Evolutionary conservation across 1,140 invertebrate species (phyloP), one percentile per base, ranked within the genome.

Genomic region (Trinorchestia longiramus): DNA sequence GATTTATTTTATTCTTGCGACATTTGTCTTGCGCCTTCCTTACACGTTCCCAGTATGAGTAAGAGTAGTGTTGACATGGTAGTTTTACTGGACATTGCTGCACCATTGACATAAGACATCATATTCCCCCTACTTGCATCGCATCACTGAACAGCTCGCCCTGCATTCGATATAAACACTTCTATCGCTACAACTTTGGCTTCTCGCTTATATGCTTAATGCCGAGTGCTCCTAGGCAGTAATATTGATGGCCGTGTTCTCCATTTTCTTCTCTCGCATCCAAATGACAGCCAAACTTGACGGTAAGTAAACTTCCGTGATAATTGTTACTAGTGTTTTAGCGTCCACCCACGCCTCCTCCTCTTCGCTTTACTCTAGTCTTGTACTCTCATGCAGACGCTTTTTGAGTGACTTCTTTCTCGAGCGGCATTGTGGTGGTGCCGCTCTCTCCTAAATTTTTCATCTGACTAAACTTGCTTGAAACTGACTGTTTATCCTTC

Each of bases 191-290:
- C 43, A 45, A 40, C 44, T 94, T 45, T 45, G 92, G n/a, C 92
- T 94, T 43, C 92, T 45, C 43, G 92, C 92, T 94, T 94, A 94
- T 94, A 43, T 94, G 92, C 92, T 94, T 94, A 44, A 45, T 44
- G 92, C 92, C 92, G 11, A 94, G 43, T 40, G 44, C 44, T 94
- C 92, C 41, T 94, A n/a, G 92, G 43, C 43, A 91, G 92, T 94
- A 45, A 94, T 97, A 96, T 96, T 96, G 95, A 96, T 96, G 96
- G 95, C 96, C 96, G 95, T 96, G 95, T 96, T 97, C 43, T 96
- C 96, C 95, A 96, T 97, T 97, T 96, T 97, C 96, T 97, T 95
- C 95, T 97, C 96, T 97, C 95, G 95, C 96, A 95, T 96, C 96
- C 96, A 92, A 95, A 95, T 96, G 95, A 96, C 96, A 96, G 96